Base-by-base conservation (phyloP, 1,140 invertebrate genomes). In the Microvelia longipes region DNA sequence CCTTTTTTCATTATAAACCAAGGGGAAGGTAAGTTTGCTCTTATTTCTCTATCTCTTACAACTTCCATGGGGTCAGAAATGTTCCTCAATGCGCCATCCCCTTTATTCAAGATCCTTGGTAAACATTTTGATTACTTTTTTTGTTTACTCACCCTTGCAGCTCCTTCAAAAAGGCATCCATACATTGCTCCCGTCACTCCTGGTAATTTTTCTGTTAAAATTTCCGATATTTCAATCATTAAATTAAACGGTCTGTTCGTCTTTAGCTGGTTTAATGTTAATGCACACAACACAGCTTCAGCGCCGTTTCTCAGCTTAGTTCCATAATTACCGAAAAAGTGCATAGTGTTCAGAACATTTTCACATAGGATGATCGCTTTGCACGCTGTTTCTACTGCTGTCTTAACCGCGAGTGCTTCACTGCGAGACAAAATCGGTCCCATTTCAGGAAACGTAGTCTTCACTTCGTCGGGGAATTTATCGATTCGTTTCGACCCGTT, bases 131-230 rank as follows among this genome's bases (percentile, higher is more conserved):
- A n/a, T n/a, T n/a, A n/a, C n/a, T n/a, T n/a, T n/a, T n/a, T n/a
- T n/a, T 50, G 19, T 50, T 50, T 24, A 64, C 24, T 24, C 5
- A 67, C 66, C 66, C 25, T 13, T 28, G 66, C 66, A 13, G 66
- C 66, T 67, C 66, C 66, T 13, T 28, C 24, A 14, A 67, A 67
- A 5, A 67, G 66, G 24, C 66, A 67, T 13, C 25, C 66, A 67
- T 67, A 67, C 29, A 67, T 67, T 5, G 66, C 29, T 26, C 66
- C 66, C 11, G 24, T 67, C 13, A 29, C 14, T 14, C 66, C 66
- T 27, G 66, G 14, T 26, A 67, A 2, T 5, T 29, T 67, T 29
- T 29, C 27, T 29, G 2, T 5, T 26, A 28, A 28, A 11, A 67
- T 67, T 67, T 67, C 28, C 15, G 27, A 13, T 26, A 67, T 67